Conservation (phyloP, 2,888 invertebrate species). For the Mesoligia furuncula region DNA sequence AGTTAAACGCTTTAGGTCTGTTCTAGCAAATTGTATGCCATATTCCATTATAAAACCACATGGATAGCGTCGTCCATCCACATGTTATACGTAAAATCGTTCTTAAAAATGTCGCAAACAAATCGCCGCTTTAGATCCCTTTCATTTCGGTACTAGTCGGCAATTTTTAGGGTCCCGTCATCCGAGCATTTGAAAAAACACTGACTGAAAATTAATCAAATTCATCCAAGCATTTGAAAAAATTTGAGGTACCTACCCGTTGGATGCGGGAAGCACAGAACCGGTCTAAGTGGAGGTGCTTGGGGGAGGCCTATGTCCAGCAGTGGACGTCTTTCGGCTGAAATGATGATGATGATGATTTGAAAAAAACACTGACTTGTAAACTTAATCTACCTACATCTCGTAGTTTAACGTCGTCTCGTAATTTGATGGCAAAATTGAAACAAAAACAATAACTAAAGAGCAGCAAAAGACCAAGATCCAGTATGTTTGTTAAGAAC, state of each 20-base stretch:
- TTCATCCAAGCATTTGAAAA: background rate
- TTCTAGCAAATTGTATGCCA: background rate
- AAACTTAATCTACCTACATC: background rate
- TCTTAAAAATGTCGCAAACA: slow-evolving; percentile 67
- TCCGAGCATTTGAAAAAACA: background rate
- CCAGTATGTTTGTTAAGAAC: background rate
- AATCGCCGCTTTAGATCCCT: slow-evolving; percentile 65
- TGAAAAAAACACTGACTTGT: background rate
- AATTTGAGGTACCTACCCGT: too few species aligned
- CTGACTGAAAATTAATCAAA: background rate
- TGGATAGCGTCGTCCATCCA: slow-evolving; percentile 46
- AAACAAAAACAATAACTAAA: background rate
- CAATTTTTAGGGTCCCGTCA: slow-evolving; percentile 55
- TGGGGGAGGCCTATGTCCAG: too few species aligned
- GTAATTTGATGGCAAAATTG: background rate
- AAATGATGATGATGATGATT: too few species aligned
- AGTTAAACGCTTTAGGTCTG: background rate
- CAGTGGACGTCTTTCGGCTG: too few species aligned
- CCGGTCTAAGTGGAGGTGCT: too few species aligned
- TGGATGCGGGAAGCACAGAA: too few species aligned
- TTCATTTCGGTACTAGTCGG: slow-evolving; percentile 63
- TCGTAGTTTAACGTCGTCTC: background rate
- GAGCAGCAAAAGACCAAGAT: background rate
- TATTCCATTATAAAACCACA: slow-evolving; percentile 1
- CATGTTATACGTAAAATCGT: slow-evolving; percentile 49